Percentiles rank a stretch among this genome's conserved stretches.
Conservation (phyloP, 64 coral and sea anemone species). For the Acropora tenuis region DNA sequence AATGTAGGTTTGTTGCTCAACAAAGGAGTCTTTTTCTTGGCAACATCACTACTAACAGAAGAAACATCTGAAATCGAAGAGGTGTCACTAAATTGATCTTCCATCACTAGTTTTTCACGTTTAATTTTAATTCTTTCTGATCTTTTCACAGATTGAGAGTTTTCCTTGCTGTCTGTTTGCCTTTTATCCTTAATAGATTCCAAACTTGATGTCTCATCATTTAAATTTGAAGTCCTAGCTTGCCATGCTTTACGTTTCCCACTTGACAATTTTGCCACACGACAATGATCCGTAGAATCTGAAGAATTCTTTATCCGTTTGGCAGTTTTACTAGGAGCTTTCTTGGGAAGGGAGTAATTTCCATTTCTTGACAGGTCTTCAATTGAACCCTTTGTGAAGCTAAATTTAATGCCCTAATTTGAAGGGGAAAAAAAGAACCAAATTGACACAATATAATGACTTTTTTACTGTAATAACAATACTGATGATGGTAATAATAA, state of each 20-base stretch:
- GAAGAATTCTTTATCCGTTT: constrained; percentile 16
- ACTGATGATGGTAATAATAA: not conserved
- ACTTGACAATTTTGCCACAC: not conserved
- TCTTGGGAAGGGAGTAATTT: not conserved
- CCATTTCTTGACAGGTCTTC: not conserved
- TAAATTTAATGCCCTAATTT: not conserved
- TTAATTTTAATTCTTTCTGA: constrained; percentile 36
- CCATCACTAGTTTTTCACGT: not conserved
- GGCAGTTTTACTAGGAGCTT: constrained; percentile 9
- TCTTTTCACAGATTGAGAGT: not conserved
- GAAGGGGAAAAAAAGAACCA: too few relatives aligned
- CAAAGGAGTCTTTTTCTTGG: not conserved
- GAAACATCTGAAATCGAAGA: constrained; percentile 48
- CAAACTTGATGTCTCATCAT: not conserved
- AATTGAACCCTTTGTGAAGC: not conserved
- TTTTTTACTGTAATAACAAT: not conserved
- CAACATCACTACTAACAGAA: not conserved
- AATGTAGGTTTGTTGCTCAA: constrained; percentile 17
- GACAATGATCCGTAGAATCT: not conserved
- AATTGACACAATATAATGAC: too few relatives aligned
- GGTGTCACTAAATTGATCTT: constrained; percentile 16
- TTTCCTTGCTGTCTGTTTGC: not conserved
- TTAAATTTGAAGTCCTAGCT: constrained; percentile 23
- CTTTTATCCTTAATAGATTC: not conserved
- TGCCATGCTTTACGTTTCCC: not conserved